phyloP scores from a whole-genome alignment of 92 coral and sea anemone species.

The Bergia puertoricense region DNA sequence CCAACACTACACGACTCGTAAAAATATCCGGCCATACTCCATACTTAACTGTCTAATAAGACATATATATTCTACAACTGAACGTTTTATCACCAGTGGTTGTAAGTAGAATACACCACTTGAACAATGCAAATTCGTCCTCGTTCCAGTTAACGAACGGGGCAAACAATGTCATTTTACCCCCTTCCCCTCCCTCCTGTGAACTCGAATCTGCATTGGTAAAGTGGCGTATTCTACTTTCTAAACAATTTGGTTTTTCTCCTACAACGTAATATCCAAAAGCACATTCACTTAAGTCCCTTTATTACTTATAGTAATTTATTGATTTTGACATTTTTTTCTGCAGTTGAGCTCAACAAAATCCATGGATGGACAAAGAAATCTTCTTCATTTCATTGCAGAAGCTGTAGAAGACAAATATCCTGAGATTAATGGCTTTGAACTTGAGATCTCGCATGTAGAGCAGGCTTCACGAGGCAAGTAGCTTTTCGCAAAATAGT shows the following conservation, averaged over 20 bases:
- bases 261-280: neutral
- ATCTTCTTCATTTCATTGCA: constrained; percentile 87
- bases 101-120: no score
- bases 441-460: constrained; percentile 83
- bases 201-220: no score
- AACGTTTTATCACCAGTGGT: no score
- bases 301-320: neutral
- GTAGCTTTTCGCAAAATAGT: neutral
- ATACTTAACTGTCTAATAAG: no score
- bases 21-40: no score
- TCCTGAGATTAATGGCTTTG: constrained; percentile 95
- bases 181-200: no score
- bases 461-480: constrained; percentile 94
- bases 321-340: neutral
- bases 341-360: constrained; percentile 93
- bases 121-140: no score
- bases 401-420: constrained; percentile 84
- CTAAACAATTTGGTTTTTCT: neutral
- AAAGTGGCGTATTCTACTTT: no score
- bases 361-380: constrained; percentile 91
- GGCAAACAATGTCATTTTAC: no score
- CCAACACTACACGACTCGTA: no score
- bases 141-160: no score
- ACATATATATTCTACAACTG: no score
- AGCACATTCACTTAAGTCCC: neutral